Percentiles rank a stretch among this genome's conserved stretches.
phyloP scores from a whole-genome alignment of 1,140 invertebrate genomes.

The Diploscapter pachys region DNA sequence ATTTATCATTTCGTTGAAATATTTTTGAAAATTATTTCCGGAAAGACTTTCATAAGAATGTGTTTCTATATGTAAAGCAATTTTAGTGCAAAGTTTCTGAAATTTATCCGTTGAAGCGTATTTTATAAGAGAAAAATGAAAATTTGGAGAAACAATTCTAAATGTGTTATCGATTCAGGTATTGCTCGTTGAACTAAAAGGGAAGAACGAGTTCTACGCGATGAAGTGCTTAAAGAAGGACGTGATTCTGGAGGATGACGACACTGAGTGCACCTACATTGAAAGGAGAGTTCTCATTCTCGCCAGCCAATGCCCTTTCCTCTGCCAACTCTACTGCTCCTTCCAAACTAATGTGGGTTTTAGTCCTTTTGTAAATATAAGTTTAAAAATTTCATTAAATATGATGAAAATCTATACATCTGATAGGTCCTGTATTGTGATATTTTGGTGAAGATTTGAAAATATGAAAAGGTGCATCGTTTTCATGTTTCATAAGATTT shows the following conservation, averaged over 20 bases:
- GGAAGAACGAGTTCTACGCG: slow-evolving; percentile 90
- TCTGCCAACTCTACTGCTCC: slow-evolving; percentile 93
- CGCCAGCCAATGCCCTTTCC: slow-evolving; percentile 93
- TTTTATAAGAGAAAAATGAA: no score
- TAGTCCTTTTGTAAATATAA: background rate
- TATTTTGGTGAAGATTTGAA: background rate
- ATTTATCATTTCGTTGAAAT: no score
- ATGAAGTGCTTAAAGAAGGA: slow-evolving; percentile 99
- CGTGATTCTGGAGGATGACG: slow-evolving; percentile 97
- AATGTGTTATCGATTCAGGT: slow-evolving; percentile 63
- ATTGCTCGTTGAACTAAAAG: slow-evolving; percentile 91
- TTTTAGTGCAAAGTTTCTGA: no score
- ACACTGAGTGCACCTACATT: slow-evolving; percentile 98
- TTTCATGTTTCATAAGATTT: no score
- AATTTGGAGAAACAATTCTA: no score
- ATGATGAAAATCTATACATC: no score
- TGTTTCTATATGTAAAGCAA: no score
- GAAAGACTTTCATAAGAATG: no score
- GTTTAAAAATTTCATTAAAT: background rate
- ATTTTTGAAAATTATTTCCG: no score
- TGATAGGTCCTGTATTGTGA: background rate
- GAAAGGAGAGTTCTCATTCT: slow-evolving; percentile 93
- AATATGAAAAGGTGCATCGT: no score
- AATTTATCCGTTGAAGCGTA: no score
- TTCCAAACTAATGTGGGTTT: slow-evolving; percentile 82